Base-by-base conservation (phyloP, 2,797 vertebrate species). In the Enteromius radiatus region DNA sequence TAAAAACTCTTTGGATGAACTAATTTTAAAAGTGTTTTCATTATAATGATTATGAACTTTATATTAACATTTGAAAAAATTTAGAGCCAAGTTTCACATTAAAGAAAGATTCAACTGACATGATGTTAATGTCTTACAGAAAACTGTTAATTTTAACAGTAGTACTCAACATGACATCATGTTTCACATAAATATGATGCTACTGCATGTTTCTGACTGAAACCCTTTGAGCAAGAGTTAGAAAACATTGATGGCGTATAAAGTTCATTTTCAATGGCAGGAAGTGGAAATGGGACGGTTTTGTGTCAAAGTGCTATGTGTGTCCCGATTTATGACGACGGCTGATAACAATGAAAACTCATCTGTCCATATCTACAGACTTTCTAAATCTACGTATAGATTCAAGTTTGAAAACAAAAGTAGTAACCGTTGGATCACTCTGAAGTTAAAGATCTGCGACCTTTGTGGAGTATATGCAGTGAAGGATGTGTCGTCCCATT, bases 81-180 rank as follows among this genome's bases (percentile, higher is more conserved):
- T 45, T n/a, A 31, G 9, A 38, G 19, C 1, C 31, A 56, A 3
- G 21, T 10, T 14, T 74, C 26, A 26, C 52, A 36, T 33, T n/a
- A 6, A 49, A 52, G 28, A 64, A 21, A 64, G 28, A 19, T 43
- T 61, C 9, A 11, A 26, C 41, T 26, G n/a, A 43, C 31, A 26
- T 59, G 54, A 28, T 33, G 10, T 15, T 33, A 75, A 61, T 26
- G 33, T 0, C 14, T 21, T 28, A 21, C 74, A 63, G 38, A 43
- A 36, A 36, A 33, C 1, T 15, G 3, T 3, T 19, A 26, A 38
- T 11, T 63, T 17, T 17, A 43, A 63, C 74, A 63, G 74, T 63
- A 63, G 23, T 31, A 41, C n/a, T 61, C 38, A 76, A 76, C 74
- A 45, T 76, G 38, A 63, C n/a, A 41, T 75, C 7, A 61, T 12